A percentile compares a stretch with the other conserved stretches of the same genome.
phyloP scores from a whole-genome alignment of 2,113 vertebrate genomes.

The Lophius piscatorius region DNA sequence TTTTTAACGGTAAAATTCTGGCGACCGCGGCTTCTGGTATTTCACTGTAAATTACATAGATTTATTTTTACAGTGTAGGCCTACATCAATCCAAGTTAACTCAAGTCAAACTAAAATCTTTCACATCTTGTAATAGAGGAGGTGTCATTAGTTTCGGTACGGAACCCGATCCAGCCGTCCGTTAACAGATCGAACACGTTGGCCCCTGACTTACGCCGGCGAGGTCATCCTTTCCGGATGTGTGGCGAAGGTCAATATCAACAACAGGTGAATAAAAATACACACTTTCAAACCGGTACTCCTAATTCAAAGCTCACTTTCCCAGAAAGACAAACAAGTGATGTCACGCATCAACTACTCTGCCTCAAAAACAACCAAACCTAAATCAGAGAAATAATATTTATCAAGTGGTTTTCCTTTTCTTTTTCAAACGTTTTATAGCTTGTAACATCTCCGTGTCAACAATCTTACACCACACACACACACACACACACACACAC shows the following conservation, averaged over 20 bases:
- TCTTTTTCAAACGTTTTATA: conserved; percentile 46
- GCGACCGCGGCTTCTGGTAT: neutral
- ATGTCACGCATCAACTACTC: conserved; percentile 19
- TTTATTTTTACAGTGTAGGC: neutral
- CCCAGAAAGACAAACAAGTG: conserved; percentile 44
- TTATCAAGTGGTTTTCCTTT: conserved; percentile 59
- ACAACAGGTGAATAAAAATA: conserved; percentile 36
- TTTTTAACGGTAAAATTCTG: no score
- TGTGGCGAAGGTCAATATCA: conserved; percentile 21
- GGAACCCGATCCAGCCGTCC: conserved; percentile 2
- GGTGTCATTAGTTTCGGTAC: no score
- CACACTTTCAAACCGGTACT: conserved; percentile 30
- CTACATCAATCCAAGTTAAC: conserved; percentile 9
- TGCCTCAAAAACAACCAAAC: no score
- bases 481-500: conserved; percentile 33
- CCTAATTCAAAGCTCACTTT: conserved; percentile 43
- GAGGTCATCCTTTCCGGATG: conserved; percentile 5
- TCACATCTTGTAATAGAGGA: no score
- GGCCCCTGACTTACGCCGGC: conserved; percentile 2
- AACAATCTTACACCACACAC: conserved; percentile 40
- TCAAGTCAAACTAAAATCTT: conserved; percentile 8
- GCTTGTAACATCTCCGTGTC: conserved; percentile 60
- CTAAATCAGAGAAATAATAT: conserved; percentile 25
- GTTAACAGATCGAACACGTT: conserved; percentile 7
- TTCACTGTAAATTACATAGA: neutral